A percentile compares a stretch with the other conserved stretches of the same genome.
Conservation (phyloP, 2,113 vertebrate species). For the Silurus asotus region DNA sequence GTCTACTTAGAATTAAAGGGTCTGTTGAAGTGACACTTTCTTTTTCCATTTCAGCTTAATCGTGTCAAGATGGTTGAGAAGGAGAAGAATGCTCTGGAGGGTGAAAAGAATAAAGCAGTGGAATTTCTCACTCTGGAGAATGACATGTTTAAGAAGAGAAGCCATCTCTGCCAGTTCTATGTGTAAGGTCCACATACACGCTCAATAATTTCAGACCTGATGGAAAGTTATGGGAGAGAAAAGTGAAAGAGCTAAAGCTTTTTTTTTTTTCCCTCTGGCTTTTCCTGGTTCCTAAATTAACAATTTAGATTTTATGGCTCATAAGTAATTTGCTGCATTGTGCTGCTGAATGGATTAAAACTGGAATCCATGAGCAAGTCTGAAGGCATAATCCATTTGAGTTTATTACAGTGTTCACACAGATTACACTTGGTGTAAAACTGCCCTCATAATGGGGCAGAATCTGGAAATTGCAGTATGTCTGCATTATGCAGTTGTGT, state of each 20-base stretch:
- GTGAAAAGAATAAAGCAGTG: slow-evolving; percentile 89
- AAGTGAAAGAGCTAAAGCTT: too few relatives aligned
- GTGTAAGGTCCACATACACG: slow-evolving; percentile 76
- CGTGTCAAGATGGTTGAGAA: slow-evolving; percentile 95
- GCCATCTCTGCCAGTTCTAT: slow-evolving; percentile 85
- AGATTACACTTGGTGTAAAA: not conserved
- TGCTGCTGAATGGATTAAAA: not conserved
- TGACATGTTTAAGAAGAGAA: slow-evolving; percentile 87
- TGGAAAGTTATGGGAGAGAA: not conserved
- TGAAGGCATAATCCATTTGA: not conserved
- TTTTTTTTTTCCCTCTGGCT: not conserved
- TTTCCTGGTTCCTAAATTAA: not conserved
- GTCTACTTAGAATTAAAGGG: not conserved
- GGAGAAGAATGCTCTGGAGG: slow-evolving; percentile 93
- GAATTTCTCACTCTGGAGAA: slow-evolving; percentile 93
- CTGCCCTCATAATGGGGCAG: not conserved
- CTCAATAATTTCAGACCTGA: not conserved
- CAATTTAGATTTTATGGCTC: not conserved
- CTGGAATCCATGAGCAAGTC: not conserved
- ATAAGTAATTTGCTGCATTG: not conserved
- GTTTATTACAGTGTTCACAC: not conserved
- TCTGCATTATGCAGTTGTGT: not conserved
- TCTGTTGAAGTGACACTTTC: not conserved
- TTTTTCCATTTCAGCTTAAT: slow-evolving; percentile 79
- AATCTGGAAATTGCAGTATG: not conserved